Evolutionary conservation across 2,113 vertebrate species (phyloP), one percentile per base, ranked within the genome.

Genomic region (Caracal caracal): DNA sequence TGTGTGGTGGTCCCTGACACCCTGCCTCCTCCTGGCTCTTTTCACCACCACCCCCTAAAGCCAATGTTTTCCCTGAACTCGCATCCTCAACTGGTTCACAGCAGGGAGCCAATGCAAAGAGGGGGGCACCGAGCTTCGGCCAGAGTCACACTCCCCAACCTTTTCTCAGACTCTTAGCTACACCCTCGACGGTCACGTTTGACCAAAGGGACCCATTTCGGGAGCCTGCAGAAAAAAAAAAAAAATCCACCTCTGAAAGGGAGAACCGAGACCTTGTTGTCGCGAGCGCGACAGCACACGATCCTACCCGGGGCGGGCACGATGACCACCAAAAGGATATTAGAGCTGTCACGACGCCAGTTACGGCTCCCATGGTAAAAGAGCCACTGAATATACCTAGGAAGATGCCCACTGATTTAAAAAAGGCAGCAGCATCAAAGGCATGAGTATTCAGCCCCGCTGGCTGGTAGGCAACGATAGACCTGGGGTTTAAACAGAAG

Each of bases 371-470:
- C 99, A 99, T 99, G 95, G 99, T 98, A 84, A 99, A 99, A 91
- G 99, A 99, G 15, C 99, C 99, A 76, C 99, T 99, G 98, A 99
- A 99, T 97, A 99, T 99, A 43, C 99, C 99, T 94, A 99, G 98
- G 94, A 99, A 99, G 97, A 99, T 98, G 19, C 99, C 99, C 53
- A 99, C 99, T 0, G 99, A 99, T 98, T 99, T 99, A 98, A 99
- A 99, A 97, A 99, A 99, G 0, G 99, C 99, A 3, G 99, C 98
- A 37, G 99, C 99, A 75, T 99, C 99, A 75, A 99, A 99, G 71
- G 99, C 99, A 73, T 99, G 99, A 0, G 99, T 99, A 94, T 99
- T 99, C 43, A 99, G 98, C n/a, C 99, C 99, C 1, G 99, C 98
- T 43, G 99, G 99, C 96, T 99, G 99, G 98, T 99, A 99, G 1